phyloP scores from a whole-genome alignment of 35 echinoderm and acorn worm genomes.

The Lytechinus pictus region DNA sequence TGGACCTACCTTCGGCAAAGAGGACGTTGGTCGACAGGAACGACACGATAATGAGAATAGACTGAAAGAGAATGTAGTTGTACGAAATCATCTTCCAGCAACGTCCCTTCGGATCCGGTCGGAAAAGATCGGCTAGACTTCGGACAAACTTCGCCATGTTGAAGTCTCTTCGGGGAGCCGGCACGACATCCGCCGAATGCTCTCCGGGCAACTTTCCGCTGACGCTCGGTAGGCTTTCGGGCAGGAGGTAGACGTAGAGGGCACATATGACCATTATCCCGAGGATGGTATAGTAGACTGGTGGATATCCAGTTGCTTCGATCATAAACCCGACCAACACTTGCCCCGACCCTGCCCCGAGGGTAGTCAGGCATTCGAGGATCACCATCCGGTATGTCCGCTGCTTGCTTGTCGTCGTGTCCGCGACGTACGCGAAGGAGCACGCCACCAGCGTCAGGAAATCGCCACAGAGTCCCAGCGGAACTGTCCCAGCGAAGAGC shows the following conservation, averaged over 20 bases:
- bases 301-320: not conserved
- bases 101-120: constrained; percentile 30
- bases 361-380: constrained; percentile 19
- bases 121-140: constrained; percentile 39
- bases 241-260: constrained; percentile 33
- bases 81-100: constrained; percentile 50
- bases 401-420: constrained; percentile 26
- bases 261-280: not conserved
- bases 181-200: not conserved
- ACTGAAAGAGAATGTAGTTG: constrained; percentile 18
- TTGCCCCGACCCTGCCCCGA: constrained; percentile 6
- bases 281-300: not conserved
- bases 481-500: not conserved
- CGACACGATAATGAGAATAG: constrained; percentile 2
- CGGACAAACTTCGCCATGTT: constrained; percentile 9
- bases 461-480: constrained; percentile 38
- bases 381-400: constrained; percentile 42
- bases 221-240: not conserved
- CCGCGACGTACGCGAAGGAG: constrained; percentile 48
- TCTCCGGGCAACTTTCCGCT: not conserved
- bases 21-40: constrained; percentile 33
- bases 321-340: constrained; percentile 34
- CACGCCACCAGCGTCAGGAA: constrained; percentile 40
- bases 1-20: constrained; percentile 27
- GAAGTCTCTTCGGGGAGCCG: not conserved